phyloP scores from a whole-genome alignment of 2,888 invertebrate species.

The Bombyx huttoni region DNA sequence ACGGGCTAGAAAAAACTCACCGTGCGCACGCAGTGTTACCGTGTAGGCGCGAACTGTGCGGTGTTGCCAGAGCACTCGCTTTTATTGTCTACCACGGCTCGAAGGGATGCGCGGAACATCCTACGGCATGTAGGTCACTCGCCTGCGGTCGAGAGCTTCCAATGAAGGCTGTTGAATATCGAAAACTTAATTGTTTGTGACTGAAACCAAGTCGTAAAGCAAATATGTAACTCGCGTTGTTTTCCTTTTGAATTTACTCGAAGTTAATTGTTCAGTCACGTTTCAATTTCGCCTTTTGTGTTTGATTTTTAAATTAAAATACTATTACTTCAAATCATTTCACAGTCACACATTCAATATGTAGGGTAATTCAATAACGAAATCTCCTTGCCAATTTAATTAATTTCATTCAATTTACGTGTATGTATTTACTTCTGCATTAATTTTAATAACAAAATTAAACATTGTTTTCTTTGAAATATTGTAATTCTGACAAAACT shows the following conservation, averaged over 20 bases:
- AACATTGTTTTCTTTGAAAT: no score
- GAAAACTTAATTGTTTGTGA: neutral
- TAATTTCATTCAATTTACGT: no score
- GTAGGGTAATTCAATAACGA: no score
- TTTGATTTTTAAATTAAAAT: no score
- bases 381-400: no score
- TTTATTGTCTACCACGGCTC: constrained; percentile 49
- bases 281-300: neutral
- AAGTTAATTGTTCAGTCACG: neutral
- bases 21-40: constrained; percentile 54
- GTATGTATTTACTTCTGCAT: no score
- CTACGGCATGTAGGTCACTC: constrained; percentile 6
- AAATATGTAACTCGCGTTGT: neutral
- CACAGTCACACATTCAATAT: no score
- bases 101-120: constrained; percentile 26
- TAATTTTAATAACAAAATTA: no score
- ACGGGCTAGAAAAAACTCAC: constrained; percentile 37
- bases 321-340: no score
- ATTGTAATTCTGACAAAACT: no score
- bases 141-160: neutral
- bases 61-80: constrained; percentile 19
- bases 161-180: neutral
- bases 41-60: constrained; percentile 47
- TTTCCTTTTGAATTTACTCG: neutral
- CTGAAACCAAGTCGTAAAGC: neutral